Percentiles rank a stretch among this genome's conserved stretches.
These are phyloP conservation scores for Synanthedon andrenaeformis DNA, from an alignment of 2,888 invertebrate species.

Conservation along the genomic window DNA sequence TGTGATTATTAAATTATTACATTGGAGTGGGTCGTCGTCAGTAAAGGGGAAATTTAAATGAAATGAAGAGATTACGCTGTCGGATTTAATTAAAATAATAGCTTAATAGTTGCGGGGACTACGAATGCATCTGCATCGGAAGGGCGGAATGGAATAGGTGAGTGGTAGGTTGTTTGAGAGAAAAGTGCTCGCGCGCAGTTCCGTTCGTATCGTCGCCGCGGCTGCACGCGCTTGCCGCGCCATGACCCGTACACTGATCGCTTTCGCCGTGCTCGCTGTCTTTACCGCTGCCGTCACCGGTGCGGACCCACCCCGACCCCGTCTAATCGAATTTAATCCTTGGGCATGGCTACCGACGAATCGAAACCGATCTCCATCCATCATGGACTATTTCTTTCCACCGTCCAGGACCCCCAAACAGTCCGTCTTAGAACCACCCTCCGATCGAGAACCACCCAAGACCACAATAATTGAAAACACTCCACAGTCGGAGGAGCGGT, in stretches of 20 bases:
- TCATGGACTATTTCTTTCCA: slow-evolving; percentile 67
- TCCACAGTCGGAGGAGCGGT: slow-evolving; percentile 46
- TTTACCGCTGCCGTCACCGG: slow-evolving; percentile 28
- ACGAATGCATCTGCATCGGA: slow-evolving; percentile 28
- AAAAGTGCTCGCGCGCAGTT: slow-evolving; percentile 51
- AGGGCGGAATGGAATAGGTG: slow-evolving; percentile 41
- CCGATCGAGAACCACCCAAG: slow-evolving; percentile 48
- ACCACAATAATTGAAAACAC: slow-evolving; percentile 34
- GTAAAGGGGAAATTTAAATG: not conserved
- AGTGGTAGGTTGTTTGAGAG: slow-evolving; percentile 28
- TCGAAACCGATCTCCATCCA: slow-evolving; percentile 54
- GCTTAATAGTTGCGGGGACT: not conserved
- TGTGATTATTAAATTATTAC: not conserved
- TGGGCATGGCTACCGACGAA: slow-evolving; percentile 61
- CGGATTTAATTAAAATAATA: not conserved
- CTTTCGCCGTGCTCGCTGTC: slow-evolving; percentile 52
- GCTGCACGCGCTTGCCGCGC: slow-evolving; percentile 59
- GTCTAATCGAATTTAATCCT: slow-evolving; percentile 59
- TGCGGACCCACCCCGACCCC: slow-evolving; percentile 42
- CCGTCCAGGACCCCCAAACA: slow-evolving; percentile 65
- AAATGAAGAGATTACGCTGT: not conserved
- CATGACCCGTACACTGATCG: slow-evolving; percentile 47
- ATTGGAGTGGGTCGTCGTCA: too few species aligned
- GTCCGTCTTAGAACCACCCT: slow-evolving; percentile 52
- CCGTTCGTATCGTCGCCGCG: slow-evolving; percentile 59